Conservation (phyloP, 2,888 invertebrate species). For the Cyclophora albipunctata region DNA sequence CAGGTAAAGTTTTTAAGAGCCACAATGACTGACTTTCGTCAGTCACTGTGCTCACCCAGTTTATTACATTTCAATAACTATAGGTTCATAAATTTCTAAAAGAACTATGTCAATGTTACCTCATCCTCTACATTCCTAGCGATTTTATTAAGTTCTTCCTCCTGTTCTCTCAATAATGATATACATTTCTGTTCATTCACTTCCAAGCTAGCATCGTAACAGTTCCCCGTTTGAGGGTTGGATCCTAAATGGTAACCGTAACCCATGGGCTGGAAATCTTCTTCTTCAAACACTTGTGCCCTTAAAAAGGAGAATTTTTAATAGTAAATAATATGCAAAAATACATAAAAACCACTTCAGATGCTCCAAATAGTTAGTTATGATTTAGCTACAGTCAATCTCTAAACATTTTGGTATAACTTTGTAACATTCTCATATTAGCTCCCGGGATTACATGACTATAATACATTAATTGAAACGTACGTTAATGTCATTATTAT, state of each 20-base stretch:
- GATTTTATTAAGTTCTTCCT: conserved; percentile 89
- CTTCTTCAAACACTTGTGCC: conserved; percentile 93
- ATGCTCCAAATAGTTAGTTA: too few species aligned
- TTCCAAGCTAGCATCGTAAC: conserved; percentile 77
- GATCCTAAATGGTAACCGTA: conserved; percentile 89
- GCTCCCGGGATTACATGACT: too few species aligned
- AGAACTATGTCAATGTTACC: conserved; percentile 31
- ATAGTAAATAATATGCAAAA: not conserved
- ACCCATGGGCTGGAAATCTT: conserved; percentile 95
- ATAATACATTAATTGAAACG: too few species aligned
- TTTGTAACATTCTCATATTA: too few species aligned
- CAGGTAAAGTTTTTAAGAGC: too few species aligned
- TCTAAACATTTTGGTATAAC: not conserved
- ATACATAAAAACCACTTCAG: not conserved
- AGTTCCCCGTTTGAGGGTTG: conserved; percentile 56
- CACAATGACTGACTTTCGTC: too few species aligned
- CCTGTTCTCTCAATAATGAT: conserved; percentile 90
- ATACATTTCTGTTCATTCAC: conserved; percentile 87
- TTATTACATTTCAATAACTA: too few species aligned
- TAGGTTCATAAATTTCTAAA: too few species aligned
- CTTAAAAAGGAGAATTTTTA: conserved; percentile 45
- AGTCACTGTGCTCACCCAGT: too few species aligned
- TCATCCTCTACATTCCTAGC: conserved; percentile 76
- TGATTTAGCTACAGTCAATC: too few species aligned
- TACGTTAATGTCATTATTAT: too few species aligned